Base-by-base conservation (phyloP, 2,888 invertebrate genomes). In the Mesorhabditis belari region DNA sequence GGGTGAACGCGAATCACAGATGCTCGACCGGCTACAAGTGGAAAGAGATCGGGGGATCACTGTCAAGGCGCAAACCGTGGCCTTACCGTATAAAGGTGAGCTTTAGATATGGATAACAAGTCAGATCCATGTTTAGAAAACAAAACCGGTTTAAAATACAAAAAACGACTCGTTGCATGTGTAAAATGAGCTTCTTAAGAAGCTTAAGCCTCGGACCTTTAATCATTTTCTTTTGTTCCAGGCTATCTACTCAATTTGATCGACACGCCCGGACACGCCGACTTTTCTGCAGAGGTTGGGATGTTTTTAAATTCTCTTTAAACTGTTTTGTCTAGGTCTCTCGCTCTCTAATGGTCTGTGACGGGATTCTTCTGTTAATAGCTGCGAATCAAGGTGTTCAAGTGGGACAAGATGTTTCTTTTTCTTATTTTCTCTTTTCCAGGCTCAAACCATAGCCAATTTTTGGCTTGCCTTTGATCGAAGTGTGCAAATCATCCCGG, bases 31-130 rank as follows among this genome's bases (percentile, higher is more conserved):
- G 19, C 60, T 73, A 17, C 73, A 88, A 85, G 92, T 96, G 6
- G 96, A 96, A 84, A 86, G 89, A 77, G 94, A 96, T 83, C 87
- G 96, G 77, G 96, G 96, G 0, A 98, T 98, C 29, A 98, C 96
- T 5, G 95, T 98, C 0, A 98, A 98, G 84, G 96, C 96, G 9
- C 95, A 96, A 78, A 91, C 92, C 29, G 94, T 90, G 4, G 91
- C 93, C 0, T 85, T 98, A 66, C 86, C 90, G 28, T 83, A 85
- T 72, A 73, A 81, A 25, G 87, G 88, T 76, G 9, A 53, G n/a
- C 44, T 56, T 5, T n/a, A n/a, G n/a, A n/a, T n/a, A n/a, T n/a
- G n/a, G n/a, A 12, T 35, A 35, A 17, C 9, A 12, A 17, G 17
- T 12, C 17, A 17, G 17, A 35, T 35, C 9, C 35, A 12, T 35